Base-by-base conservation (phyloP, 2,113 vertebrate species). In the Anolis carolinensis region DNA sequence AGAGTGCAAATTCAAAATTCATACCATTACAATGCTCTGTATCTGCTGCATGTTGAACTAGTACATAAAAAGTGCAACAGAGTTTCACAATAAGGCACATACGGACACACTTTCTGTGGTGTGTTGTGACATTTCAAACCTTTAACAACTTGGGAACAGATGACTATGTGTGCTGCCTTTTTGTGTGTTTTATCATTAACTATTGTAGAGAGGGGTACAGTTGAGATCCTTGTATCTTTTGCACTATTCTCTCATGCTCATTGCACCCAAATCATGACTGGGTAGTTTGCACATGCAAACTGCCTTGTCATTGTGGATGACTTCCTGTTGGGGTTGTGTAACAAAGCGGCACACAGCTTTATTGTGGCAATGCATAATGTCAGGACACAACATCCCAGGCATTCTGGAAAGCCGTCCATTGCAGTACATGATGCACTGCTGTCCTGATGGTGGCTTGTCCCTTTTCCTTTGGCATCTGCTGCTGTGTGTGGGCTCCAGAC, bases 401-500 rank as follows among this genome's bases (percentile, higher is more conserved):
- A 7, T 27, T 27, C 21, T 13, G 3, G n/a, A 81, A 44, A 80
- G 18, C 21, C 55, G 65, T 52, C 63, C 63, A 27, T 72, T 63
- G 68, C 7, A 11, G 63, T 44, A 11, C 62, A 9, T 30, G 0
- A 11, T 5, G 25, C n/a, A 36, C 32, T 4, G 30, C 63, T n/a
- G 16, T 1, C 3, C 25, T 59, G 55, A 34, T 52, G 5, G 6
- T 73, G 52, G 36, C 10, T 74, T 81, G 36, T 23, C 39, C 48
- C 59, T 73, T 79, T 67, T 68, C 59, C 74, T 81, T 75, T 5
- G 30, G 85, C 85, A 67, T 81, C 81, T 50, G 78, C n/a, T 67
- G 32, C 44, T 67, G 79, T 59, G 25, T 81, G 79, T 74, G 79
- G 79, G 79, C 71, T 86, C 71, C 2, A 75, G 79, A 86, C 76